Base-by-base conservation (phyloP, 2,113 vertebrate species). In the Podiceps cristatus region DNA sequence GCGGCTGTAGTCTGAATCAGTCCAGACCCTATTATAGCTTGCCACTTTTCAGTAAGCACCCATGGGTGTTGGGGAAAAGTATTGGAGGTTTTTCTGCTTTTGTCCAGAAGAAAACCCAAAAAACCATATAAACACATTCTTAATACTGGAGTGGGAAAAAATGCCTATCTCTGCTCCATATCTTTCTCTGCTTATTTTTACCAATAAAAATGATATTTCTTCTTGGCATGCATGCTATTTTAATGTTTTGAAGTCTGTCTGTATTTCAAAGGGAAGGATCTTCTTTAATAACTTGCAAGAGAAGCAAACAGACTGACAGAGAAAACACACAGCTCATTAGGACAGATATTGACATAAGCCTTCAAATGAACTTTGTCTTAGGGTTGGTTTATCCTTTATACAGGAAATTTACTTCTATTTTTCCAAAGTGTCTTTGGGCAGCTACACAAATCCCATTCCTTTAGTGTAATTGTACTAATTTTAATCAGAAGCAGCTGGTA, bases 401-500 rank as follows among this genome's bases (percentile, higher is more conserved):
- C 19, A 75, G 69, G 35, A 90, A 78, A 93, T 86, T 52, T 42
- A 53, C 49, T 40, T 84, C 42, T 80, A 11, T 69, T 76, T 86
- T 82, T 80, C 74, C 56, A 73, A 69, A 31, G 31, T 40, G 33
- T 69, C 72, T 88, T 62, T 28, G 11, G 37, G 40, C 60, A 78
- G 22, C 75, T 71, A 55, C 25, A 82, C 37, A 88, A 77, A 86
- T 78, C 42, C 71, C 18, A 33, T 40, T 59, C 29, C 53, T 85
- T 85, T 64, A 58, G 55, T 68, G 50, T 35, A 88, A 84, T 72
- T 80, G 47, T 63, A 74, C 79, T 89, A 74, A 78, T 83, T 93
- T 82, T 87, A 74, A 77, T 91, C 80, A 77, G 50, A 89, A 89
- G 69, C 73, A 87, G 47, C 87, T 91, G 82, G 67, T 59, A 87